phyloP scores from a whole-genome alignment of 2,888 invertebrate genomes.

The Callosobruchus maculatus region DNA sequence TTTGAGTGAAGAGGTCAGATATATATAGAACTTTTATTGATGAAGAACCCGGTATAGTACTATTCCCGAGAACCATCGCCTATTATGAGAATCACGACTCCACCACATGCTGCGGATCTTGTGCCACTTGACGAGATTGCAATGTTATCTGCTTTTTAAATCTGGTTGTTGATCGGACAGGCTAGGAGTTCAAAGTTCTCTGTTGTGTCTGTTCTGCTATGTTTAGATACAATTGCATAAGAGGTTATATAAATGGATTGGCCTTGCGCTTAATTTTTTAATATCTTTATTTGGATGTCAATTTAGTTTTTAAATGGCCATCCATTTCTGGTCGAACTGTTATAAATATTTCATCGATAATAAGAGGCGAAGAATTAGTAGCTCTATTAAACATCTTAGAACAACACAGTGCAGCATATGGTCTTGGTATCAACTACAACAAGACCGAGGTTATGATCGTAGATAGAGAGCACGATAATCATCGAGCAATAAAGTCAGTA shows the following conservation, averaged over 20 bases:
- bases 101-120: background rate
- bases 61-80: background rate
- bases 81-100: background rate
- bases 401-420: too few species aligned
- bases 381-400: too few species aligned
- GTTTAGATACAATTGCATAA: background rate
- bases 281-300: background rate
- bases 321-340: background rate
- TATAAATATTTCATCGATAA: too few species aligned
- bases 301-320: background rate
- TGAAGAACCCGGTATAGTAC: background rate
- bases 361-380: too few species aligned
- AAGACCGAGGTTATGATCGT: too few species aligned
- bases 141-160: too few species aligned
- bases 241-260: background rate
- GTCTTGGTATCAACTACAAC: too few species aligned
- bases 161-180: background rate
- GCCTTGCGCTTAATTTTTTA: background rate
- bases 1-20: background rate
- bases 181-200: background rate
- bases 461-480: too few species aligned
- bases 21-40: background rate
- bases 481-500: too few species aligned
- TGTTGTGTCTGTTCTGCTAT: background rate
- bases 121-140: background rate